Conservation (phyloP, 2,113 vertebrate species). For the Hystrix cristata region DNA sequence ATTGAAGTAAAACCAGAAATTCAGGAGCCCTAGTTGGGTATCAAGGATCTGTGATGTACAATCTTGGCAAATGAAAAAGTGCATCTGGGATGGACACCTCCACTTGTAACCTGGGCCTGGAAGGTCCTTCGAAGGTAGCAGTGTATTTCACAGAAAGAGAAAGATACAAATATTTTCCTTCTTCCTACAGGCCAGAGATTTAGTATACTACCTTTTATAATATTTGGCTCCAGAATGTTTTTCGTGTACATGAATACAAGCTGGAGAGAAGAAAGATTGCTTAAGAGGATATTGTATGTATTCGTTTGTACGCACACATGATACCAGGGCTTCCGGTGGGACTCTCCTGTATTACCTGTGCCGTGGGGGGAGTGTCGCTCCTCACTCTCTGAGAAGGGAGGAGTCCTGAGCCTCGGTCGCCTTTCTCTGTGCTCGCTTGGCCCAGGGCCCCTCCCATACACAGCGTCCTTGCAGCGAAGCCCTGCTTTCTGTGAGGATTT, state of each 20-base stretch:
- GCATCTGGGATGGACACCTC: not conserved
- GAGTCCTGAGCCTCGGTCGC: constrained; percentile 73
- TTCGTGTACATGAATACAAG: constrained; percentile 30
- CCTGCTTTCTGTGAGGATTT: not conserved
- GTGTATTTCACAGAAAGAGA: not conserved
- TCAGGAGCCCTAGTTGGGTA: not conserved
- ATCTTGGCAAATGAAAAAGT: not conserved
- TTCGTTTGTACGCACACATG: accelerated
- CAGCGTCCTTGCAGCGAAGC: constrained; percentile 42
- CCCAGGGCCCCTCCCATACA: constrained; percentile 63
- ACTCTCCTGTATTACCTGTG: constrained; percentile 91
- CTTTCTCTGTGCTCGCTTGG: constrained; percentile 81
- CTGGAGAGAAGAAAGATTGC: not conserved
- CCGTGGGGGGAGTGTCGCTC: constrained; percentile 76
- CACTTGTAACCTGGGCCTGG: not conserved
- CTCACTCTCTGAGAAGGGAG: constrained; percentile 78
- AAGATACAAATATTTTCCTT: not conserved
- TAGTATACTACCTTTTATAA: not conserved
- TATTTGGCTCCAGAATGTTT: not conserved
- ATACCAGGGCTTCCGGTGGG: not conserved
- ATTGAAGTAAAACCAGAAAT: constrained; percentile 44
- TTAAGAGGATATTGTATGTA: constrained; percentile 8
- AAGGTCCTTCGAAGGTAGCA: not conserved
- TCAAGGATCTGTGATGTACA: not conserved
- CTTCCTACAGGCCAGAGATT: not conserved